Conservation (phyloP, 2,888 invertebrate species). For the Campopleginae sp. region DNA sequence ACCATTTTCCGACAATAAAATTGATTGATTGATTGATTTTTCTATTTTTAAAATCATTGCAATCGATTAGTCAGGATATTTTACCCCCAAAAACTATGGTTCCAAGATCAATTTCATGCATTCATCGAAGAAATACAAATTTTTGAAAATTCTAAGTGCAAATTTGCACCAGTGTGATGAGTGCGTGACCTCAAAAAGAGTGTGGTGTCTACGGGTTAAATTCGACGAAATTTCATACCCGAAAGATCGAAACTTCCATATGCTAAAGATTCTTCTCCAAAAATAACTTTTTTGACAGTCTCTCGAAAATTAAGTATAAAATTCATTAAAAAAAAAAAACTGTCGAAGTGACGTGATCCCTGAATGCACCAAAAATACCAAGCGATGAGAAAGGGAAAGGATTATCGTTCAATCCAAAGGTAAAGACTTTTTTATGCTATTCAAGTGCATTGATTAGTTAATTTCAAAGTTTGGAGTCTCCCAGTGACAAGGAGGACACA, state of each 20-base stretch:
- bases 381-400: not conserved
- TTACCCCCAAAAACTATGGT: too few species aligned
- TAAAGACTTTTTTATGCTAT: not conserved
- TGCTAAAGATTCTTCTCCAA: not conserved
- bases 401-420: not conserved
- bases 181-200: too few species aligned
- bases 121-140: too few species aligned
- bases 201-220: too few species aligned
- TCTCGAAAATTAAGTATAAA: not conserved
- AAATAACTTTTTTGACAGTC: not conserved
- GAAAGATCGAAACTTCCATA: not conserved
- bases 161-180: too few species aligned
- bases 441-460: not conserved
- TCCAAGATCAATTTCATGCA: too few species aligned
- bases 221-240: not conserved
- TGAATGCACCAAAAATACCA: not conserved
- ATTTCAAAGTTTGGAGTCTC: not conserved
- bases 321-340: not conserved
- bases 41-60: too few species aligned
- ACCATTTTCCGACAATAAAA: too few species aligned
- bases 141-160: too few species aligned
- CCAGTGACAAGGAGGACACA: not conserved
- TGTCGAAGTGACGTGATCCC: not conserved
- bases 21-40: too few species aligned
- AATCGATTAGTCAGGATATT: too few species aligned